Evolutionary conservation across 92 coral and sea anemone species (phyloP), one percentile per base, ranked within the genome.

Genomic region (Umimayanthus chanpuru): DNA sequence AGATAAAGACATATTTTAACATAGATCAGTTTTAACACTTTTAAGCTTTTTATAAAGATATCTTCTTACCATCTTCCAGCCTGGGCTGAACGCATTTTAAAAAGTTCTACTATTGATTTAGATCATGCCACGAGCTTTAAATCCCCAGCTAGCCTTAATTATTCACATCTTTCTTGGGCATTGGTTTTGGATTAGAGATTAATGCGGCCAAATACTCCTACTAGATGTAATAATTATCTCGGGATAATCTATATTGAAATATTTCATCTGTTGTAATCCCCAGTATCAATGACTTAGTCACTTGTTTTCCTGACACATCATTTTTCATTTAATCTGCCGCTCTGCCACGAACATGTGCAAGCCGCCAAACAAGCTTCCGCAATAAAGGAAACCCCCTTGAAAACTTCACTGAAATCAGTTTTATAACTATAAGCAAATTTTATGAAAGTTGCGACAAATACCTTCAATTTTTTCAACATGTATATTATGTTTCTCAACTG

Each of bases 321-420:
- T 83, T 83, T 83, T 83, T 83, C 87, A 83, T 70, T 83, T 5
- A 6, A 70, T 83, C 67, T 83, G 66, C 87, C 87, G 87, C 87
- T 43, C 76, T 44, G 77, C 74, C 66, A 53, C 4, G 71, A 80
- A 56, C 4, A 38, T 56, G 30, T 80, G 84, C 71, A 80, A 29
- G 47, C 71, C 71, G 71, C 84, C 39, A 80, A 56, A 78, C 82
- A 25, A 0, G 36, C 73, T 40, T 81, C 75, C 23, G 73, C 25
- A 56, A 38, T 81, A 26, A 68, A 68, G 47, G 20, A 66, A 40
- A 36, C 32, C 53, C 3, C 20, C 40, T 81, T 32, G 36, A 58
- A 81, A 53, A 39, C 40, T 26, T 53, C 58, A 53, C 41, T 47
- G 21, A 30, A 21, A 65, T 20, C 58, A 55, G 14, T 56, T 29